A percentile compares a stretch with the other conserved stretches of the same genome.
Conservation (phyloP, 2,888 invertebrate species). For the Liodrosophila aerea region DNA sequence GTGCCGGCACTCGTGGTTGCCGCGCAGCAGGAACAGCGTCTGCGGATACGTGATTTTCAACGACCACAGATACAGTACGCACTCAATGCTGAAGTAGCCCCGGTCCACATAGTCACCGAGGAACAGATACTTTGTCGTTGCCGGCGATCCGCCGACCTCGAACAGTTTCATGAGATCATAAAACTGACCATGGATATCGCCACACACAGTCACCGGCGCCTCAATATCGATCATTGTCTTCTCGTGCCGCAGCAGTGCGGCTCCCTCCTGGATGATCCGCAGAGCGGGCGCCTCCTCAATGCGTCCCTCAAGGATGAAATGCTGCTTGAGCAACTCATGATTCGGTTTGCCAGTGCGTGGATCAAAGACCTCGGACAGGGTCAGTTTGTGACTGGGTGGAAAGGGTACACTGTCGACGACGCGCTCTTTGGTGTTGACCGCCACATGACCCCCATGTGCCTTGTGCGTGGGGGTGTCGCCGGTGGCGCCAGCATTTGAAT, state of each 20-base stretch:
- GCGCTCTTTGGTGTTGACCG: conserved; percentile 79
- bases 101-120: conserved; percentile 99
- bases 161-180: conserved; percentile 99
- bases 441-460: conserved; percentile 56
- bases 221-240: conserved; percentile 99
- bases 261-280: conserved; percentile 98
- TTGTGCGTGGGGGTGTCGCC: conserved; percentile 51
- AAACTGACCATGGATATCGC: conserved; percentile 99
- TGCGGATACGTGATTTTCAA: conserved; percentile 98
- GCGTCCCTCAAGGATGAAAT: conserved; percentile 99
- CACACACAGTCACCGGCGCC: conserved; percentile 99
- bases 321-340: conserved; percentile 98
- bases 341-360: conserved; percentile 95
- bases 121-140: conserved; percentile 99
- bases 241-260: conserved; percentile 92
- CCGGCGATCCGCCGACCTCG: conserved; percentile 99
- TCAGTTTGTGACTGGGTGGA: conserved; percentile 98
- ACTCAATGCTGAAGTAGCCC: conserved; percentile 92
- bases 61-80: conserved; percentile 99
- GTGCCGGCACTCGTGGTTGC: conserved; percentile 99
- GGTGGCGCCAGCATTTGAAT: conserved; percentile 19
- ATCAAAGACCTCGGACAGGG: conserved; percentile 97
- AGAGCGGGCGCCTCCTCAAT: conserved; percentile 98
- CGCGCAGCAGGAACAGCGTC: conserved; percentile 98
- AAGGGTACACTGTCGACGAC: conserved; percentile 93